Conservation (phyloP, 2,888 invertebrate species). For the Notocelia uddmanniana region DNA sequence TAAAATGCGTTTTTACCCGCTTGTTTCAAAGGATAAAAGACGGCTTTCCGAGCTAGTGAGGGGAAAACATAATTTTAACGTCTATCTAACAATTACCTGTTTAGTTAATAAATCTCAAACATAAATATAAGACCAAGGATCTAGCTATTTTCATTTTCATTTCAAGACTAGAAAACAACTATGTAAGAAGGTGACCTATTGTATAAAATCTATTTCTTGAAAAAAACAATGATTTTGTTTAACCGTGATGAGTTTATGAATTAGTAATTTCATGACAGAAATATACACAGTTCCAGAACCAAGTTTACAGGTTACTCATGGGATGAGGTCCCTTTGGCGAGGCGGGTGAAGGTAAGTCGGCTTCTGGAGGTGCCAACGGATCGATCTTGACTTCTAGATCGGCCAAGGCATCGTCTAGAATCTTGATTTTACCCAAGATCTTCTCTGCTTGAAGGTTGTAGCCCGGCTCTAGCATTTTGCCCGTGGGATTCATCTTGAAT, state of each 20-base stretch:
- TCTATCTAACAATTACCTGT: no score
- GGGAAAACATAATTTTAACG: no score
- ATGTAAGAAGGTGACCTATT: neutral
- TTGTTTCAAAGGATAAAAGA: no score
- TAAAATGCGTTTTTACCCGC: no score
- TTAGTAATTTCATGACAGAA: neutral
- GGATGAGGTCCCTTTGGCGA: conserved; percentile 55
- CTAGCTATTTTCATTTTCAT: no score
- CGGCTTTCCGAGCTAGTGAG: no score
- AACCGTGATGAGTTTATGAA: conserved; percentile 8
- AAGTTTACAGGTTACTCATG: conserved; percentile 65
- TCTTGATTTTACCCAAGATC: conserved; percentile 79
- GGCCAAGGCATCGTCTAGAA: conserved; percentile 73
- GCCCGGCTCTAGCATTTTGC: conserved; percentile 89
- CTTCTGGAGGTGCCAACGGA: conserved; percentile 66
- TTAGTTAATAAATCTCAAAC: neutral
- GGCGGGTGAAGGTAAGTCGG: conserved; percentile 54
- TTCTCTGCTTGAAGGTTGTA: conserved; percentile 86
- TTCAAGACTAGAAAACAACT: no score
- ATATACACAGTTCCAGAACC: neutral
- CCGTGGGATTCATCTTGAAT: conserved; percentile 89
- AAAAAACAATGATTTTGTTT: no score
- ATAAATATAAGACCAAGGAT: no score
- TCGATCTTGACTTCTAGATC: conserved; percentile 76
- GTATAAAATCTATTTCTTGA: neutral